Evolutionary conservation across 2,888 invertebrate genomes (phyloP), one percentile per base, ranked within the genome.

Genomic region (Tenthredo livida): DNA sequence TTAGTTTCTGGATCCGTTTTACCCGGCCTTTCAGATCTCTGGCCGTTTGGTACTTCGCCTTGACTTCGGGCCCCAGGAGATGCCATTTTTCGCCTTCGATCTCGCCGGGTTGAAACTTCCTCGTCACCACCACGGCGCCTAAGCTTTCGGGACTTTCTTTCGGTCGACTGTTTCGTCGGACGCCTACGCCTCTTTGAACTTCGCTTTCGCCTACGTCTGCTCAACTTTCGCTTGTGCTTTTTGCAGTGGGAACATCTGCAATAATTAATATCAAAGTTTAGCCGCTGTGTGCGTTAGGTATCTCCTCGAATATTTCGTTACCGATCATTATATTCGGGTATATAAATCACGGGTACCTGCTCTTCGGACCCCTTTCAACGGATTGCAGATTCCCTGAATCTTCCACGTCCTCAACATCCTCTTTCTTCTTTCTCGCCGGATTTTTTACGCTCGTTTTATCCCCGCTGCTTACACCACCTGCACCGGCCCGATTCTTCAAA

Each of bases 371-470:
- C 0, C 37, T 65, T 85, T 73, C 40, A 83, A 73, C 78, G 50
- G 85, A 84, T 9, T 87, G 85, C 65, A 83, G 61, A 15, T 40
- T 80, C 6, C 6, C 21, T 12, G 80, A 80, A 40, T 80, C 80
- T 15, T 21, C 9, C 25, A 25, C 80, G 85, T 84, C 83, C 85
- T 1, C 87, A 72, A 1, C 47, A 50, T 78, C 87, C 85, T 40
- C 84, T 75, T 47, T 82, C 77, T 10, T 85, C 85, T 15, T 84
- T 21, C 15, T 9, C 9, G 17, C 77, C 25, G 84, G 54, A 83
- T 75, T 61, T 7, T 25, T 43, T 15, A 67, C 40, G 40, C 21
- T 61, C 25, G 47, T 83, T 73, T 1, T 82, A 43, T 29, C 84
- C 86, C 50, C 73, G 83, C 58, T 54, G 2, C 54, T 82, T 80